A percentile compares a stretch with the other conserved stretches of the same genome.
Evolutionary conservation across 2,113 vertebrate species (phyloP).

Genomic region (Xyrauchen texanus): DNA sequence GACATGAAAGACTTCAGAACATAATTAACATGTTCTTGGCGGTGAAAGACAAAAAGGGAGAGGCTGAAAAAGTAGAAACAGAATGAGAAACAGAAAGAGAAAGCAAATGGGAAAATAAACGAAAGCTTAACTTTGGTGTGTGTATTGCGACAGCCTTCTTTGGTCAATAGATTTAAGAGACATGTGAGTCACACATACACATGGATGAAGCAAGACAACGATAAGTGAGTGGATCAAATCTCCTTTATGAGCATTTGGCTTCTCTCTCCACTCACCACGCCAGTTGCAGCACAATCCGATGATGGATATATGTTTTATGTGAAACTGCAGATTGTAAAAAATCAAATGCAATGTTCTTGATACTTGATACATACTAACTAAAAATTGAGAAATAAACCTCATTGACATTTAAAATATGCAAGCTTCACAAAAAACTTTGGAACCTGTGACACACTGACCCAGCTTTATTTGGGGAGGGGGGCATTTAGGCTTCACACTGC

Average conservation of each 20-base stretch:
- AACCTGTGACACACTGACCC: background rate
- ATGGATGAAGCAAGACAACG: conserved; percentile 23
- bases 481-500: no score
- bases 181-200: conserved; percentile 15
- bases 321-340: background rate
- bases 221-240: conserved; percentile 22
- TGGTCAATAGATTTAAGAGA: conserved; percentile 35
- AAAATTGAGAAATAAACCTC: conserved; percentile 5
- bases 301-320: conserved; percentile 28
- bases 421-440: background rate
- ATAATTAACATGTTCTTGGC: background rate
- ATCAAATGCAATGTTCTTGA: background rate
- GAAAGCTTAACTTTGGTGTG: background rate
- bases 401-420: background rate
- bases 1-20: no score
- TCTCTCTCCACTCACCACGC: background rate
- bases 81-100: conserved; percentile 11
- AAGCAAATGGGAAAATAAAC: background rate
- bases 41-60: conserved; percentile 22
- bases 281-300: conserved; percentile 8
- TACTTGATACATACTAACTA: background rate
- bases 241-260: background rate
- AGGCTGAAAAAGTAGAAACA: conserved; percentile 28
- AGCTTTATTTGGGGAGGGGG: background rate
- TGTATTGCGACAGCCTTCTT: conserved; percentile 5